Evolutionary conservation across 2,113 vertebrate species (phyloP), one percentile per base, ranked within the genome.

Genomic region (Tragelaphus scriptus): DNA sequence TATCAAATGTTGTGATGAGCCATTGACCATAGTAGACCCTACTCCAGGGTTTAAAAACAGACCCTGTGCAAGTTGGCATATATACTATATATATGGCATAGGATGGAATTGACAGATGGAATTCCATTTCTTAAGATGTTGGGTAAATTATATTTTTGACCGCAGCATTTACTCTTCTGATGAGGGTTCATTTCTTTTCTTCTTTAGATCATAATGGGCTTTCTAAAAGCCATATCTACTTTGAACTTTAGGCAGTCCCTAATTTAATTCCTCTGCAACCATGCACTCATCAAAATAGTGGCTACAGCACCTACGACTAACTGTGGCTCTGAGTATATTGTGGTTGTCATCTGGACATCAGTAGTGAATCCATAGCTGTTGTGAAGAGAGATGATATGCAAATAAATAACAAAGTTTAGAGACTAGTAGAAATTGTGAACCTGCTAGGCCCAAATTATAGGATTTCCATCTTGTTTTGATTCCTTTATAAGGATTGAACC

Each of bases 91-190:
- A 21, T 56, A 61, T 32, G 25, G 19, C 51, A 82, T n/a, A 68
- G 13, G 40, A 19, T 90, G 32, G 30, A 87, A 80, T 26, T 89
- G 80, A 49, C 36, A 61, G 44, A 28, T 96, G 12, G 61, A 77
- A 16, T 89, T 92, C 21, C 40, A 17, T 96, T 97, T 96, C 28
- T 15, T 95, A 85, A 92, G 16, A n/a, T 51, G n/a, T 94, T 82
- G 58, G 4, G 1, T 63, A 77, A 85, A 40, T 84, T 84, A 13
- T 47, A 65, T 92, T 96, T 91, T 93, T 88, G 26, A 71, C 16
- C 17, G 47, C 14, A 44, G 36, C 1, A 36, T 96, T 85, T 96
- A 26, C 94, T 97, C 6, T 88, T 92, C 5, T 63, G 40, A 5
- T 75, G 6, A 12, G 26, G 81, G 10, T 71, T 92, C 13, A 32